phyloP scores from a whole-genome alignment of 2,888 invertebrate species.

The Slavum lentiscoides region DNA sequence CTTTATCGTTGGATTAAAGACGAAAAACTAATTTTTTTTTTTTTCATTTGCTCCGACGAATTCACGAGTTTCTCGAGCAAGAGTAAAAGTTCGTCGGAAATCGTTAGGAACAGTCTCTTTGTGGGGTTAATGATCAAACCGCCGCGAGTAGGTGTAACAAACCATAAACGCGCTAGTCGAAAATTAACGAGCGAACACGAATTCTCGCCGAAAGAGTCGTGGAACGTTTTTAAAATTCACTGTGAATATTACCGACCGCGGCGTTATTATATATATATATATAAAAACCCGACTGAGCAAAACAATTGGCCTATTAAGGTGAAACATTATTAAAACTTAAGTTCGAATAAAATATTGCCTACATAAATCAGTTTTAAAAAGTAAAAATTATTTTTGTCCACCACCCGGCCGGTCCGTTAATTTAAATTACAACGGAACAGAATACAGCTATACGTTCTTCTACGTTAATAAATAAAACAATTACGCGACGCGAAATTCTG shows the following conservation, averaged over 20 bases:
- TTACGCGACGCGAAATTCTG: not conserved
- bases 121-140: constrained; percentile 2
- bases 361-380: constrained; percentile 31
- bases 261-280: no score
- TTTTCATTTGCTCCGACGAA: not conserved
- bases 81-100: constrained; percentile 24
- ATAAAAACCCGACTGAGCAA: constrained; percentile 1
- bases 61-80: constrained; percentile 5
- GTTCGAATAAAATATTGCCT: not conserved
- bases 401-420: not conserved
- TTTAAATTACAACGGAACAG: not conserved
- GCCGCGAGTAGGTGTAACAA: constrained; percentile 32
- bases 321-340: constrained; percentile 16
- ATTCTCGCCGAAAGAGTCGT: constrained; percentile 33
- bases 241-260: not conserved
- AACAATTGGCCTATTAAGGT: constrained; percentile 19
- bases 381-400: not conserved
- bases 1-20: not conserved
- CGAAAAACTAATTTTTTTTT: constrained; percentile 21
- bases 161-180: constrained; percentile 30
- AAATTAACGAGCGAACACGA: constrained; percentile 35
- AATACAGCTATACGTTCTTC: not conserved
- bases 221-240: constrained; percentile 11
- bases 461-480: not conserved
- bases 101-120: constrained; percentile 22